Percentiles rank a stretch among this genome's conserved stretches.
phyloP scores from a whole-genome alignment of 1,140 invertebrate genomes.

The Anastatus disparis region DNA sequence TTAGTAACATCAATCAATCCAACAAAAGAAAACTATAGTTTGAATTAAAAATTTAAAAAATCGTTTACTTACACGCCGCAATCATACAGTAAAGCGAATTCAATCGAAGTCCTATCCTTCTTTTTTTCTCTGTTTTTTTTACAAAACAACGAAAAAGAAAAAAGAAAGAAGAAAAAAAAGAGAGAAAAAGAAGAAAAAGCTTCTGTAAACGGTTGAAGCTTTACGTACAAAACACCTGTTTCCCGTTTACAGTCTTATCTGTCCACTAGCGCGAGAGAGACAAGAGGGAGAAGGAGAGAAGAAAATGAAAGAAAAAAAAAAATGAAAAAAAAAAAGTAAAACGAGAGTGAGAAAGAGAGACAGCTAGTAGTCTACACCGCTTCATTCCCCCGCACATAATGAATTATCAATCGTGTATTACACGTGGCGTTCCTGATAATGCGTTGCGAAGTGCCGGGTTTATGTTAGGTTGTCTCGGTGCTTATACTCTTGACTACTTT shows the following conservation, averaged over 20 bases:
- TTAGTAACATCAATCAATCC: too few species aligned
- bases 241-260: background rate
- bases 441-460: slow-evolving; percentile 35
- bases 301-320: background rate
- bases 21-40: too few species aligned
- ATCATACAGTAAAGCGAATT: too few species aligned
- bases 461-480: slow-evolving; percentile 22
- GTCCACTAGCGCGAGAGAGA: background rate
- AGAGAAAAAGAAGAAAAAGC: too few species aligned
- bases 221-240: slow-evolving; percentile 22
- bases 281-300: background rate
- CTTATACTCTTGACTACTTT: slow-evolving; percentile 45
- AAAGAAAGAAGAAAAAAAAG: too few species aligned
- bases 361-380: slow-evolving; percentile 22
- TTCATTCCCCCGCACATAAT: slow-evolving; percentile 34
- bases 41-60: too few species aligned
- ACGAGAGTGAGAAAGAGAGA: background rate
- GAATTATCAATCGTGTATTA: slow-evolving; percentile 41
- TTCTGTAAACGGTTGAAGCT: background rate
- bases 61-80: too few species aligned
- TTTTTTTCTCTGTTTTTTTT: too few species aligned
- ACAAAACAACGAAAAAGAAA: too few species aligned
- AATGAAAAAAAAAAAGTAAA: background rate
- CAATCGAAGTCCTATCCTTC: too few species aligned
- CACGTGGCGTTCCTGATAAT: slow-evolving; percentile 37